phyloP scores from a whole-genome alignment of 2,888 invertebrate species.

The Epistrophe grossulariae region DNA sequence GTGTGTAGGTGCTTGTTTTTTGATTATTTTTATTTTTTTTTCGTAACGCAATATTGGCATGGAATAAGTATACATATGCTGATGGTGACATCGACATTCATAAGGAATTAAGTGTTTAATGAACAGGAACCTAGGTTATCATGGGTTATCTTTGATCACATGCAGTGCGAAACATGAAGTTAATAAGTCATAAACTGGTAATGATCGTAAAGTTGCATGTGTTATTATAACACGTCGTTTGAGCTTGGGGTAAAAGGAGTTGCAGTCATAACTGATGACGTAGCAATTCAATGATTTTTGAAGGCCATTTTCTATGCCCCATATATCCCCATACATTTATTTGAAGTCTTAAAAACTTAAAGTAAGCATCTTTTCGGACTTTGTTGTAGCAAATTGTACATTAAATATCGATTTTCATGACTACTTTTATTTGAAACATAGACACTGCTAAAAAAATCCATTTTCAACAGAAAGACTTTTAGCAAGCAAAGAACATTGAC shows the following conservation, averaged over 20 bases:
- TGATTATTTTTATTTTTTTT: conserved; percentile 20
- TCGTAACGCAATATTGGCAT: conserved; percentile 6
- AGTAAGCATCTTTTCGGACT: too few species aligned
- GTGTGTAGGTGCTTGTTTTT: conserved; percentile 39
- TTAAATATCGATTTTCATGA: too few species aligned
- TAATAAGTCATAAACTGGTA: conserved; percentile 59
- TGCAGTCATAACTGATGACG: not conserved
- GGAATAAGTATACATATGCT: conserved; percentile 36
- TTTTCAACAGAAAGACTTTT: too few species aligned
- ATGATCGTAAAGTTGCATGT: conserved; percentile 51
- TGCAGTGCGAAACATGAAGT: conserved; percentile 65
- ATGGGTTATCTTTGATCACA: conserved; percentile 62
- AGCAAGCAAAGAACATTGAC: too few species aligned
- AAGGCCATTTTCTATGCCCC: not conserved
- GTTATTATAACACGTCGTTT: conserved; percentile 8
- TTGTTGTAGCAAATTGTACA: too few species aligned
- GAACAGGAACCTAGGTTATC: conserved; percentile 49
- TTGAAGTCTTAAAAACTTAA: too few species aligned
- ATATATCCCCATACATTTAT: too few species aligned
- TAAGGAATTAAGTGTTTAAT: conserved; percentile 54
- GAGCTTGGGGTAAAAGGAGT: not conserved
- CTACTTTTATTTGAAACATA: too few species aligned
- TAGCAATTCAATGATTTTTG: not conserved
- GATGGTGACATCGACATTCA: conserved; percentile 39
- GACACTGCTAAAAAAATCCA: too few species aligned